Percentiles rank a stretch among this genome's conserved stretches.
Evolutionary conservation across 2,797 vertebrate species (phyloP).

Genomic region (Chelon auratus): DNA sequence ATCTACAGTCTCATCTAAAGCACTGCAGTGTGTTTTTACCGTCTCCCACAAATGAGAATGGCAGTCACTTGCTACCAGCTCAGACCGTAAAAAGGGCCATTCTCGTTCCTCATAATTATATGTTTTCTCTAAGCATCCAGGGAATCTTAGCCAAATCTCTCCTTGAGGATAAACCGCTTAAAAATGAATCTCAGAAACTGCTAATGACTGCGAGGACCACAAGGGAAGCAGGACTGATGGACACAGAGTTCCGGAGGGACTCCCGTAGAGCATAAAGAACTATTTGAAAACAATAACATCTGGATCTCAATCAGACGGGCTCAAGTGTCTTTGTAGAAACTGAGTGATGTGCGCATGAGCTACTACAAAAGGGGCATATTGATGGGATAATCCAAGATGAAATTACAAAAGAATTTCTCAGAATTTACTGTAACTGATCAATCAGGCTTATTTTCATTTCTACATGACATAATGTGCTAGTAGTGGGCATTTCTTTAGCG

Average conservation of each 20-base stretch:
- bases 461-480: not conserved
- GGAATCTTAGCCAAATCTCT: conserved; percentile 66
- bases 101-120: conserved; percentile 62
- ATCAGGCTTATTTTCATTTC: conserved; percentile 24
- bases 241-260: conserved; percentile 7
- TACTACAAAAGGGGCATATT: conserved; percentile 41
- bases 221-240: conserved; percentile 11
- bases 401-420: conserved; percentile 28
- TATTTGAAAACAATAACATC: conserved; percentile 48
- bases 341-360: conserved; percentile 44
- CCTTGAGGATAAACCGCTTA: conserved; percentile 43
- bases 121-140: conserved; percentile 70
- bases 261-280: conserved; percentile 5
- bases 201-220: conserved; percentile 9
- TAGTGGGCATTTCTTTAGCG: conserved; percentile 8
- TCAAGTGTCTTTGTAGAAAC: conserved; percentile 26
- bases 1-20: conserved; percentile 36
- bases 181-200: conserved; percentile 21
- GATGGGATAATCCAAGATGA: conserved; percentile 28
- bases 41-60: conserved; percentile 40
- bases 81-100: conserved; percentile 50
- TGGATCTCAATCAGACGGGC: conserved; percentile 44
- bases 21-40: conserved; percentile 51
- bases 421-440: conserved; percentile 11
- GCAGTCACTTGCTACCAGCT: conserved; percentile 54